Evolutionary conservation across 2,797 vertebrate species (phyloP), one percentile per base, ranked within the genome.

Genomic region (Pampus argenteus): DNA sequence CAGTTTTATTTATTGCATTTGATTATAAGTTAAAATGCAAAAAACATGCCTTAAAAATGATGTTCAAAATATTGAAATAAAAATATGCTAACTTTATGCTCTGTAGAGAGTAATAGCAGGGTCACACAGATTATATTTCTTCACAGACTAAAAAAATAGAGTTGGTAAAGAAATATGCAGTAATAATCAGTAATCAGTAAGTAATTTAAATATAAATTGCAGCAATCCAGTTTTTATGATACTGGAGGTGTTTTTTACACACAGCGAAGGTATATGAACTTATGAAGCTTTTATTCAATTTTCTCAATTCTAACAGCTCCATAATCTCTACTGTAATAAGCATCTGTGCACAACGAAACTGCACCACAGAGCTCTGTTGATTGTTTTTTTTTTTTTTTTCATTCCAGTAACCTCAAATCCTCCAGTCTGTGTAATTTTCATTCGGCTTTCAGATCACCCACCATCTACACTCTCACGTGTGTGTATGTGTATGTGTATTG

Each of bases 241-340:
- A 23, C 36, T 51, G 4, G 31, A 58, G 22, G 28, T 64, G 56
- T 74, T 81, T 74, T 65, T 17, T 56, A 67, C 1, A 9, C 68
- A 23, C 64, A 10, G 25, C 11, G 29, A 47, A 76, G 56, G 25
- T 29, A 34, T 66, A 54, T 31, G 45, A 54, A 50, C 42, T 6
- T 56, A 31, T 44, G 51, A 80, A 59, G 3, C 54, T 72, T 86
- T 83, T 42, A 74, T 82, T 85, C 54, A 80, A 38, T 87, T 87
- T 83, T 68, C 66, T 72, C 66, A 63, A 22, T 71, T 85, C 56
- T 3, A 4, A 62, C 60, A 54, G 48, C 65, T 81, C 38, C 64
- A 74, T 48, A 77, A 68, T 83, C 64, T 78, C n/a, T 49, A 62
- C 64, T 68, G 48, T 72, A 72, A 78, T 66, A 78, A 81, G 67